These are phyloP conservation scores for Trichomalopsis sarcophagae DNA, from an alignment of 1,140 invertebrate genomes.

Conservation along the genomic window DNA sequence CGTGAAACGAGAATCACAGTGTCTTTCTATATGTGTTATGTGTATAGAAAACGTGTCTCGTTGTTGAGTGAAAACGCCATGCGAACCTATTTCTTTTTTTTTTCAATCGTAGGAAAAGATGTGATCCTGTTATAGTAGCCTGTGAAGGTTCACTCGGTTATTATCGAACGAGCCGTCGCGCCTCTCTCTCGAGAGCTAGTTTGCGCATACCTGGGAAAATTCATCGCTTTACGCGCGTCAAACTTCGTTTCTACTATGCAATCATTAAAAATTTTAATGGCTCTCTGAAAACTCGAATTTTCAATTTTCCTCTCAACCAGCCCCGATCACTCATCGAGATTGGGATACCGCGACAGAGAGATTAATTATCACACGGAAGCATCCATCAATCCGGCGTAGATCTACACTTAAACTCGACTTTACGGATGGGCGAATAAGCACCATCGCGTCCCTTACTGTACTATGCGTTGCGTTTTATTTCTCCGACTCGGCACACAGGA, in stretches of 20 bases:
- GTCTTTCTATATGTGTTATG: no score
- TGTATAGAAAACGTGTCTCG: not conserved
- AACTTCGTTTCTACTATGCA: no score
- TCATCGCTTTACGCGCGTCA: not conserved
- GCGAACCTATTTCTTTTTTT: not conserved
- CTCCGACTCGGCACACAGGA: not conserved
- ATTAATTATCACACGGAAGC: not conserved
- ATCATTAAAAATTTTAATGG: not conserved
- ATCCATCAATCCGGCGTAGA: not conserved
- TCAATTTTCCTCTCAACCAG: not conserved
- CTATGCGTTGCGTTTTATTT: conserved; percentile 3
- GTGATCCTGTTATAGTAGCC: no score
- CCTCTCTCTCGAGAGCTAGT: no score
- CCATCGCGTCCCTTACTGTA: not conserved
- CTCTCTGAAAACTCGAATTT: not conserved
- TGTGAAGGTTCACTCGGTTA: no score
- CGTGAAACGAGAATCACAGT: not conserved
- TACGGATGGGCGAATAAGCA: not conserved
- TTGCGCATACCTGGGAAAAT: not conserved
- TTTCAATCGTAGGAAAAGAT: not conserved
- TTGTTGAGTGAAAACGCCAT: not conserved
- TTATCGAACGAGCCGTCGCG: no score
- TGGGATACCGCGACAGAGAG: not conserved
- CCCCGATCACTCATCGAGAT: not conserved
- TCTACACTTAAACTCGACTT: not conserved